Percentiles rank a stretch among this genome's conserved stretches.
These are phyloP conservation scores for Vulpes lagopus DNA, from an alignment of 2,113 vertebrate species.

Conservation along the genomic window DNA sequence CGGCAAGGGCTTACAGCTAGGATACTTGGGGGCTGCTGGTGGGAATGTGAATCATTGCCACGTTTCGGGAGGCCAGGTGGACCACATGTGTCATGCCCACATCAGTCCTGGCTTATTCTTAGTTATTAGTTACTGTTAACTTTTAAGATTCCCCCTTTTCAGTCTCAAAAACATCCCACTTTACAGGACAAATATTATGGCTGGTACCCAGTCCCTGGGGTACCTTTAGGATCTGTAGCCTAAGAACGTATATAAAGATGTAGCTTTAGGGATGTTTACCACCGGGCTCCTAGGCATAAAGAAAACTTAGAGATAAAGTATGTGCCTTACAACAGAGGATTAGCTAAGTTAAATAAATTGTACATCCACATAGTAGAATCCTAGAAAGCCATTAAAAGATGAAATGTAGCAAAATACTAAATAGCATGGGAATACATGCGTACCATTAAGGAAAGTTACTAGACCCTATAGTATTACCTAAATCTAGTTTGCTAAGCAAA, in stretches of 20 bases:
- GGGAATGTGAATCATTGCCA: not conserved
- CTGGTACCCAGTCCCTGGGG: not conserved
- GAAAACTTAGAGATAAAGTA: not conserved
- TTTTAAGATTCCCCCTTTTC: not conserved
- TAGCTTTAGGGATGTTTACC: not conserved
- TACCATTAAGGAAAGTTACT: slow-evolving; percentile 21
- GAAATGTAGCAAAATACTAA: not conserved
- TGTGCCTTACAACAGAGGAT: not conserved
- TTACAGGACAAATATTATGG: not conserved
- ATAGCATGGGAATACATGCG: not conserved
- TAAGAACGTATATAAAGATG: not conserved
- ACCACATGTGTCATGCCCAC: not conserved
- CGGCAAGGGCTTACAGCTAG: not conserved
- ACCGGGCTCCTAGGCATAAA: not conserved
- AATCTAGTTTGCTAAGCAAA: not conserved
- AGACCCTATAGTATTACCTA: not conserved
- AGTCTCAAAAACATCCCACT: not conserved
- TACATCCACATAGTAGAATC: not conserved
- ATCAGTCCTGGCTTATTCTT: not conserved
- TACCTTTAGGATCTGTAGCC: not conserved
- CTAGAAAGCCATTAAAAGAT: not conserved
- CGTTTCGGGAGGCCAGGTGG: not conserved
- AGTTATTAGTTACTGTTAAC: not conserved
- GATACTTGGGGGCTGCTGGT: not conserved
- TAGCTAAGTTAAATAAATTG: slow-evolving; percentile 8